Base-by-base conservation (phyloP, 2,113 vertebrate species). In the Xiphophorus couchianus region DNA sequence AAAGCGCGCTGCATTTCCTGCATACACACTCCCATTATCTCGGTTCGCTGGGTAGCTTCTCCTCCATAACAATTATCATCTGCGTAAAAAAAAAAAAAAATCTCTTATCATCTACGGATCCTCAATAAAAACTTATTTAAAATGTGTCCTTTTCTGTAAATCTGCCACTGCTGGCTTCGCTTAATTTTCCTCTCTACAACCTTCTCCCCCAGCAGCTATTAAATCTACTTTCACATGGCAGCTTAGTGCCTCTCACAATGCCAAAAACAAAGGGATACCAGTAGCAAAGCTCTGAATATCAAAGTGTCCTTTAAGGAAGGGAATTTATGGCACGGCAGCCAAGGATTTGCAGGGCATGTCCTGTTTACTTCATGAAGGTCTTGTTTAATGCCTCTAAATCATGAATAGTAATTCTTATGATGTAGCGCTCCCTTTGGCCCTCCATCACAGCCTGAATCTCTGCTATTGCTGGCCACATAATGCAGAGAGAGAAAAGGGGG, bases 301-400 rank as follows among this genome's bases (percentile, higher is more conserved):
- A 86, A 90, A 86, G 78, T 88, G 88, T 89, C 85, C 73, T 84
- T 90, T 89, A 79, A 73, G 27, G 0, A 76, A 78, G 74, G 35
- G 74, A 70, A 77, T 89, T 91, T 86, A 88, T 78, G 68, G 70
- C 75, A 71, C 61, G 48, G 35, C 28, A 78, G 72, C 69, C 68
- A 60, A 77, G 74, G 74, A 73, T 80, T 66, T 60, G 71, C 63
- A 84, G 28, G 79, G 73, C 83, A 71, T 76, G 79, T 91, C 85
- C 69, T 86, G 84, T 88, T 90, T 87, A 88, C 83, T 84, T 77
- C 85, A 65, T 10, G 22, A 78, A 90, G 83, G 88, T 83, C 84
- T 87, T 78, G 76, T 84, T 86, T 88, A 68, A 85, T 85, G 82
- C 6, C 19, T 73, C 66, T 74, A 86, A 84, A 86, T 87, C 86